phyloP scores from a whole-genome alignment of 2,113 vertebrate species.

The Austrofundulus limnaeus region DNA sequence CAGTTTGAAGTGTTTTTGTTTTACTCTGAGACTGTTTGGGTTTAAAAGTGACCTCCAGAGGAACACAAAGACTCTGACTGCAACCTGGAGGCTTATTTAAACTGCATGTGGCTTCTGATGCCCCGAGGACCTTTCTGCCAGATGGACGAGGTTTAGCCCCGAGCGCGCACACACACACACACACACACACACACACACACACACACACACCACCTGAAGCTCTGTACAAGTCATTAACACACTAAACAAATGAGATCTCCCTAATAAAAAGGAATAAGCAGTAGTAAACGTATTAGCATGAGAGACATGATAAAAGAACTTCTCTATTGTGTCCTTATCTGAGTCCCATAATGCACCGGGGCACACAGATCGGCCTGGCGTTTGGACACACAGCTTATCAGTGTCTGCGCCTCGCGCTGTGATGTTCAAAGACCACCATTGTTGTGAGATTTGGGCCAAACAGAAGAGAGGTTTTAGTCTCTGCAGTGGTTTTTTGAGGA shows the following conservation, averaged over 20 bases:
- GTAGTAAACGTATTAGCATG: constrained; percentile 54
- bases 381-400: constrained; percentile 60
- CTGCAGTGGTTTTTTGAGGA: constrained; percentile 37
- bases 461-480: constrained; percentile 50
- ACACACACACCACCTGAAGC: constrained; percentile 35
- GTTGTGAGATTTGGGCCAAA: constrained; percentile 57
- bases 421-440: constrained; percentile 57
- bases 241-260: constrained; percentile 58
- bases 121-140: constrained; percentile 18
- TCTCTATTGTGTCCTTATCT: constrained; percentile 66
- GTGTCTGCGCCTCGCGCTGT: constrained; percentile 43
- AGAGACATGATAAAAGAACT: constrained; percentile 57
- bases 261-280: constrained; percentile 42
- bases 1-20: neutral
- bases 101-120: constrained; percentile 7
- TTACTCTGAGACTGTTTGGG: neutral
- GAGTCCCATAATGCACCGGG: constrained; percentile 62
- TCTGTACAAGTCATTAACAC: constrained; percentile 50
- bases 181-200: constrained; percentile 31
- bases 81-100: neutral
- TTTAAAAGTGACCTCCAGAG: neutral
- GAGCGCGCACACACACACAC: constrained; percentile 1
- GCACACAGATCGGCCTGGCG: constrained; percentile 44
- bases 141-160: constrained; percentile 39
- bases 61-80: neutral